A percentile compares a stretch with the other conserved stretches of the same genome.
phyloP scores from a whole-genome alignment of 2,888 invertebrate species.

The Corythucha ciliata region DNA sequence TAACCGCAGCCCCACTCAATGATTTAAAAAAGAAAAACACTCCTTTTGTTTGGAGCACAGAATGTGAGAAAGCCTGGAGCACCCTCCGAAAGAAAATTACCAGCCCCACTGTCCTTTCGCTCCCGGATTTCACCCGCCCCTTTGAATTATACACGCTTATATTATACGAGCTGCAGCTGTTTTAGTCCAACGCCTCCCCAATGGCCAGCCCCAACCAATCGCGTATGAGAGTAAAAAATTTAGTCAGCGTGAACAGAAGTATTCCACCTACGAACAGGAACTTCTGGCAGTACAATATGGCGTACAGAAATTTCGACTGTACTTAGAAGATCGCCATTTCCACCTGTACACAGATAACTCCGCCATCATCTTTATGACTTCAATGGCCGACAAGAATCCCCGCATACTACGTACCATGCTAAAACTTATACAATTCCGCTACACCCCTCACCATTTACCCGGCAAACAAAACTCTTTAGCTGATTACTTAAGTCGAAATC shows the following conservation, averaged over 20 bases:
- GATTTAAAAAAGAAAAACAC: too few relatives aligned
- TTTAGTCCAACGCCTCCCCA: neutral
- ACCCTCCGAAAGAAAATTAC: neutral
- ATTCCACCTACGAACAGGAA: constrained; percentile 13
- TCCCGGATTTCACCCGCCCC: too few relatives aligned
- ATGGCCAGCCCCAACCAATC: neutral
- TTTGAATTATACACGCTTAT: constrained; percentile 9
- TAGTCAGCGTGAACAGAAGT: constrained; percentile 2
- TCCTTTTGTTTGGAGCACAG: neutral
- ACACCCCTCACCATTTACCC: neutral
- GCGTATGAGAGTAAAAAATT: constrained; percentile 2
- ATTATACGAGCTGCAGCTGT: constrained; percentile 1
- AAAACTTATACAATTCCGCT: constrained; percentile 3
- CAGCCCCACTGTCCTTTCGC: too few relatives aligned
- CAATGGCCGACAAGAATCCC: neutral
- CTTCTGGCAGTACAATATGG: neutral
- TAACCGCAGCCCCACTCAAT: too few relatives aligned
- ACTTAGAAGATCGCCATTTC: constrained; percentile 5
- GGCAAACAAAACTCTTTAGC: constrained; percentile 5
- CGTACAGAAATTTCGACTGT: constrained; percentile 1
- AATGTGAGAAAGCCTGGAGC: constrained; percentile 8
- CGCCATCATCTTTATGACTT: constrained; percentile 2
- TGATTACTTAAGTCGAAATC: constrained; percentile 10
- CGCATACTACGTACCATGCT: constrained; percentile 2
- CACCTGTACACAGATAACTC: constrained; percentile 10